Percentiles rank a stretch among this genome's conserved stretches.
Evolutionary conservation across 2,888 invertebrate genomes (phyloP).

Genomic region (Drosophila heteroneura): DNA sequence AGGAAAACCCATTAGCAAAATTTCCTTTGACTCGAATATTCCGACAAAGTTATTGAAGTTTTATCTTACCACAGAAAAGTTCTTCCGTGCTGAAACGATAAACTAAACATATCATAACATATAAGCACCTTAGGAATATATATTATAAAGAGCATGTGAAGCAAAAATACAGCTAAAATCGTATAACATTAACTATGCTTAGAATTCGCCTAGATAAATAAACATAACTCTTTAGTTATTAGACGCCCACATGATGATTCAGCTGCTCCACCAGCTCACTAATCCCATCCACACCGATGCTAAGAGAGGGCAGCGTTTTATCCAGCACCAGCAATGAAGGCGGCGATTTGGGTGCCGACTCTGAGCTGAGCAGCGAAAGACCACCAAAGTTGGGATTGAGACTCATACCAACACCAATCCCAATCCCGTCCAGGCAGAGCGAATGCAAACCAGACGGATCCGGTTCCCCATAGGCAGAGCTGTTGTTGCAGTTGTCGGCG

Average conservation of each 20-base stretch:
- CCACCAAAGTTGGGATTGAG: slow-evolving; percentile 60
- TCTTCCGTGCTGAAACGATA: neutral
- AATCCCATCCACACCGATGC: slow-evolving; percentile 83
- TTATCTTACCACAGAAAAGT: neutral
- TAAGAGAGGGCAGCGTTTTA: slow-evolving; percentile 82
- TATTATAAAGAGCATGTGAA: slow-evolving; percentile 27
- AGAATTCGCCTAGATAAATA: slow-evolving; percentile 54
- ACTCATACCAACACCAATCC: slow-evolving; percentile 61
- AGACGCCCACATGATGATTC: slow-evolving; percentile 54
- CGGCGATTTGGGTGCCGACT: slow-evolving; percentile 74
- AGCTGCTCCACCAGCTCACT: slow-evolving; percentile 83
- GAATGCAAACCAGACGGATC: slow-evolving; percentile 55
- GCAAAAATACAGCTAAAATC: slow-evolving; percentile 24
- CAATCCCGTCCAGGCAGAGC: slow-evolving; percentile 72
- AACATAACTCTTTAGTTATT: neutral
- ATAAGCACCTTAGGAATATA: slow-evolving; percentile 10
- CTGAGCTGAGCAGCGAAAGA: slow-evolving; percentile 53
- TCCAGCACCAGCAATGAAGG: slow-evolving; percentile 83
- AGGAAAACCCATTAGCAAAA: neutral
- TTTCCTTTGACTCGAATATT: neutral
- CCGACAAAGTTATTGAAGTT: neutral
- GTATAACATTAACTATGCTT: slow-evolving; percentile 57
- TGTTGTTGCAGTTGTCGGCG: slow-evolving; percentile 18
- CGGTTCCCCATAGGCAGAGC: neutral
- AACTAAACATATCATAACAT: too few species aligned